Percentiles rank a stretch among this genome's conserved stretches.
Evolutionary conservation across 2,113 vertebrate genomes (phyloP).

Genomic region (Indicator maculatus): DNA sequence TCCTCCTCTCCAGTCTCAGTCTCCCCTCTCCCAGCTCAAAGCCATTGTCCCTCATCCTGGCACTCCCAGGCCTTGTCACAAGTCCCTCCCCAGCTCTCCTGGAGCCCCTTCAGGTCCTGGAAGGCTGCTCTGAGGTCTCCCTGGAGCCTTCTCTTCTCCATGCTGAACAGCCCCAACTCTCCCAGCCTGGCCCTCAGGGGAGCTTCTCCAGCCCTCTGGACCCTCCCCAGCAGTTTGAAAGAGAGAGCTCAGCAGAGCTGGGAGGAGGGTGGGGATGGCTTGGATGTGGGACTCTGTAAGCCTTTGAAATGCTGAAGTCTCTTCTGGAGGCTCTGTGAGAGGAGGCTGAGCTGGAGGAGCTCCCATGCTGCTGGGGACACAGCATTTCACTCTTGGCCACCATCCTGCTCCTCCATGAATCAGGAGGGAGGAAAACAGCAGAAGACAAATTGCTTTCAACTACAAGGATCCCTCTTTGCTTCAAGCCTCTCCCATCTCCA

Average conservation of each 20-base stretch:
- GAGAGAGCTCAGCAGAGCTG: not conserved
- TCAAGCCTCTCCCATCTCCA: not conserved
- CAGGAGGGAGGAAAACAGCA: not conserved
- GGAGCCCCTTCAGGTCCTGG: too few relatives aligned
- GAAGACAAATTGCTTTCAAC: not conserved
- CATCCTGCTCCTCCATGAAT: accelerated
- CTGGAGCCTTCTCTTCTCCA: too few relatives aligned
- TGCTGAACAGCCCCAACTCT: too few relatives aligned
- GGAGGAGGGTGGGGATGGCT: not conserved
- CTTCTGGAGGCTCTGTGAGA: not conserved
- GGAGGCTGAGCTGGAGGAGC: not conserved
- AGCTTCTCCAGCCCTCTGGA: too few relatives aligned
- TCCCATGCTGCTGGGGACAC: accelerated
- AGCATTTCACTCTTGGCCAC: accelerated
- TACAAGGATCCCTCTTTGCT: not conserved
- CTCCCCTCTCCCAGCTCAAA: too few relatives aligned
- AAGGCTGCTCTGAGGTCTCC: too few relatives aligned
- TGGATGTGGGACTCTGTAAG: not conserved
- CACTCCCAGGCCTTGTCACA: too few relatives aligned
- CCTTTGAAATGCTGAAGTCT: not conserved
- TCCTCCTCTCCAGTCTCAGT: too few relatives aligned
- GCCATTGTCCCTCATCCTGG: too few relatives aligned
- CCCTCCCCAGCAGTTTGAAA: not conserved
- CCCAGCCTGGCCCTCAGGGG: too few relatives aligned
- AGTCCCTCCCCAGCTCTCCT: too few relatives aligned